Evolutionary conservation across 2,888 invertebrate species (phyloP).

Genomic region (Ethmia dodecea): DNA sequence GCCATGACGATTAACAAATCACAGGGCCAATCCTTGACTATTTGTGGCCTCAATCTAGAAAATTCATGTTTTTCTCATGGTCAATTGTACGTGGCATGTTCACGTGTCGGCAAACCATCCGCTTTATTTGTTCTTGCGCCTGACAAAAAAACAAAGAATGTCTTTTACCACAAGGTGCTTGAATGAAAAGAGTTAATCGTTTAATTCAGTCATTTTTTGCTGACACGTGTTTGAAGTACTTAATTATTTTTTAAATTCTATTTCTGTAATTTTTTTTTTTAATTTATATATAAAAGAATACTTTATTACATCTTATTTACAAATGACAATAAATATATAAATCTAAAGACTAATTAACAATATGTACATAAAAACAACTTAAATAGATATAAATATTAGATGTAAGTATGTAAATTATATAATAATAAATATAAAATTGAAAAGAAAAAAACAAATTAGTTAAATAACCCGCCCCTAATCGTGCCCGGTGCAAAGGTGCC

Average conservation of each 20-base stretch:
- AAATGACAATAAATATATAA: too few relatives aligned
- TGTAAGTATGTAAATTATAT: too few relatives aligned
- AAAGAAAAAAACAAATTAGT: too few relatives aligned
- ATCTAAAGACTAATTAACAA: too few relatives aligned
- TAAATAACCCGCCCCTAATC: too few relatives aligned
- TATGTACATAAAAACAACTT: too few relatives aligned
- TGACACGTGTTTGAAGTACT: neutral
- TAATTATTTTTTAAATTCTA: neutral
- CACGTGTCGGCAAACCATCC: neutral
- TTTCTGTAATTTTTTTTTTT: too few relatives aligned
- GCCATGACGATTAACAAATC: conserved; percentile 18
- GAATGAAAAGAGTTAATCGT: conserved; percentile 1
- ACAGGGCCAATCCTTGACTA: conserved; percentile 16
- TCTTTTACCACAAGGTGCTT: conserved; percentile 5
- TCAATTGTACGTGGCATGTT: conserved; percentile 12
- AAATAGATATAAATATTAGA: too few relatives aligned
- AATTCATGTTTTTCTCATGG: conserved; percentile 17
- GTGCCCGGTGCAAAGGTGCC: too few relatives aligned
- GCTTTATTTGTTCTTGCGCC: conserved; percentile 7
- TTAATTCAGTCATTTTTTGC: neutral
- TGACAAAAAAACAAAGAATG: conserved; percentile 4
- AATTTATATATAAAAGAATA: too few relatives aligned
- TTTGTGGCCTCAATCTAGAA: conserved; percentile 16
- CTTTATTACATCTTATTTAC: too few relatives aligned
- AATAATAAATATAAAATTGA: too few relatives aligned